Evolutionary conservation across 2,888 invertebrate genomes (phyloP).

Genomic region (Willowsia nigromaculata): DNA sequence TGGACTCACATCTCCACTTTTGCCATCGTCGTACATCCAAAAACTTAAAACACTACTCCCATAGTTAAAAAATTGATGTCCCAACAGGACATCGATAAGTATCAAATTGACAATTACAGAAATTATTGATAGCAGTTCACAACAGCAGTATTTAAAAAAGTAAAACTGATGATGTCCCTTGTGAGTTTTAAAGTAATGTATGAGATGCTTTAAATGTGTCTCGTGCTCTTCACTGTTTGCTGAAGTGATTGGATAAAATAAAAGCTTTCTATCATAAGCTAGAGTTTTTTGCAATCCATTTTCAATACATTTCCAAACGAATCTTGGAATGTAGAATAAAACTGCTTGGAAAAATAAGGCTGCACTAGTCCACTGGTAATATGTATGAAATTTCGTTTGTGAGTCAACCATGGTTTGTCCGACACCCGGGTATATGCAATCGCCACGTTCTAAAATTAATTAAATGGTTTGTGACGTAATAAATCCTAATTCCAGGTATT

Average conservation of each 20-base stretch:
- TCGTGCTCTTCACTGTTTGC: neutral
- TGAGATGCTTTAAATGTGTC: neutral
- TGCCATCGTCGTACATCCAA: conserved; percentile 6
- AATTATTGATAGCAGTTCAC: conserved; percentile 74
- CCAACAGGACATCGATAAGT: conserved; percentile 78
- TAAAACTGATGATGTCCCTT: conserved; percentile 59
- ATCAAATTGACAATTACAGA: conserved; percentile 79
- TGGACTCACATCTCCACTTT: conserved; percentile 23
- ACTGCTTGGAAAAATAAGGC: conserved; percentile 79
- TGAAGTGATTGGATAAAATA: conserved; percentile 25
- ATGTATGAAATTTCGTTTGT: conserved; percentile 64
- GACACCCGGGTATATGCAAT: conserved; percentile 66
- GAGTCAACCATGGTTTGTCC: conserved; percentile 9
- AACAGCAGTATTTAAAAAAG: conserved; percentile 50
- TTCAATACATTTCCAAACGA: conserved; percentile 79
- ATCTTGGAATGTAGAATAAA: conserved; percentile 79
- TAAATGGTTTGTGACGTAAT: neutral
- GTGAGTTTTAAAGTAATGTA: conserved; percentile 41
- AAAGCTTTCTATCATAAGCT: conserved; percentile 22
- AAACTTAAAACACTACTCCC: conserved; percentile 57
- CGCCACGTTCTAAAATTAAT: neutral
- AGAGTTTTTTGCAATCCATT: conserved; percentile 77
- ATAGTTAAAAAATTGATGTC: conserved; percentile 65
- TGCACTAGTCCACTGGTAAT: conserved; percentile 80
- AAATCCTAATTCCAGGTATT: neutral